These are phyloP conservation scores for Amphiduros pacificus DNA, from an alignment of 2,888 invertebrate species.

Conservation along the genomic window DNA sequence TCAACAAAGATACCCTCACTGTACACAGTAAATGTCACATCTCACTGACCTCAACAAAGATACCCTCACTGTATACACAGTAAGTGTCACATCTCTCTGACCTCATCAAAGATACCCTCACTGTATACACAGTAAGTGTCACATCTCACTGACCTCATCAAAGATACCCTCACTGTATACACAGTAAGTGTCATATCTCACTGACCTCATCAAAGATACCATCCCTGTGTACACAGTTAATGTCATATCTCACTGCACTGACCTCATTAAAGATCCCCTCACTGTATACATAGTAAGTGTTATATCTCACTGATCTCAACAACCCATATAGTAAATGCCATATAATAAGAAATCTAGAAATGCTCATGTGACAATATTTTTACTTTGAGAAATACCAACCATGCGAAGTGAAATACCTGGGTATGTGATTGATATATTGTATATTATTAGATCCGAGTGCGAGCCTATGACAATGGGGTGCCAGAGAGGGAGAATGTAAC, in stretches of 20 bases:
- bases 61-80: slow-evolving; percentile 20
- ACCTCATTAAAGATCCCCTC: slow-evolving; percentile 17
- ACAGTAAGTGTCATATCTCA: slow-evolving; percentile 18
- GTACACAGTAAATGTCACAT: slow-evolving; percentile 22
- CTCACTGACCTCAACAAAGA: not conserved
- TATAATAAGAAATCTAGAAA: no score
- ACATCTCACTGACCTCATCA: not conserved
- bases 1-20: not conserved
- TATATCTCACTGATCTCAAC: not conserved
- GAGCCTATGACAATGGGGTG: slow-evolving; percentile 30
- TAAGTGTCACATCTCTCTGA: slow-evolving; percentile 16
- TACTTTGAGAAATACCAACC: no score
- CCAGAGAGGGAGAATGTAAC: slow-evolving; percentile 23
- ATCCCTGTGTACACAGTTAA: slow-evolving; percentile 24
- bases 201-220: not conserved
- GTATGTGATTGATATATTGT: no score
- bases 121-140: slow-evolving; percentile 24
- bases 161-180: slow-evolving; percentile 13
- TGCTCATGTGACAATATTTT: no score
- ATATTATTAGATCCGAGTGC: slow-evolving; percentile 28
- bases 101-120: slow-evolving; percentile 15
- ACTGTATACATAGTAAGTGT: slow-evolving; percentile 26
- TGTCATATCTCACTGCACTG: not conserved
- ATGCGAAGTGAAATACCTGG: no score
- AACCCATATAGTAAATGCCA: no score